Evolutionary conservation across 2,113 vertebrate genomes (phyloP).

Genomic region (Morphnarchus princeps): DNA sequence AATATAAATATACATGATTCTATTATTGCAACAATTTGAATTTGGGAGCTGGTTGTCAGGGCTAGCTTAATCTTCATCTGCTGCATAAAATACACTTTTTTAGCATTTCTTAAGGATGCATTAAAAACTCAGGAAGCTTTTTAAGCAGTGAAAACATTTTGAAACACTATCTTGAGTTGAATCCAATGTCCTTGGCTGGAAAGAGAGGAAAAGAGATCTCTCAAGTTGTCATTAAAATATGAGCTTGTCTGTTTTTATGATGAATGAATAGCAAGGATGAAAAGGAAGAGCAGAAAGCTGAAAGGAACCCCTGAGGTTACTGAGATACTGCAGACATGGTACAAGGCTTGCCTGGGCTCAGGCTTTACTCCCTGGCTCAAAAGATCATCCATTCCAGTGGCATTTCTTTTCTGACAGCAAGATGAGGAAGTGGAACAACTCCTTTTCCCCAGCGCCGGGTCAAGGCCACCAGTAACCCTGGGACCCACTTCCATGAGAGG

Average conservation of each 20-base stretch:
- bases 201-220: neutral
- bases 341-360: neutral
- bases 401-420: neutral
- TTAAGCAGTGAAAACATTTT: neutral
- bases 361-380: neutral
- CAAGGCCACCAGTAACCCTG: neutral
- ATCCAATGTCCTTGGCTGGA: neutral
- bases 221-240: conserved; percentile 21
- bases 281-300: neutral
- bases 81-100: neutral
- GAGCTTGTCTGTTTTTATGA: conserved; percentile 1
- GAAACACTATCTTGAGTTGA: neutral
- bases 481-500: rapidly evolving
- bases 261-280: neutral
- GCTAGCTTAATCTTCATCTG: neutral
- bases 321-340: neutral
- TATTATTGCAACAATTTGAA: neutral
- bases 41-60: neutral
- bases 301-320: neutral
- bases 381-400: neutral
- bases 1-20: neutral
- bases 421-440: neutral
- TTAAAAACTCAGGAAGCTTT: neutral
- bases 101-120: neutral
- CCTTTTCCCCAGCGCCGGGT: neutral